These are phyloP conservation scores for Pemphigus obesinymphae DNA, from an alignment of 1,140 invertebrate species.

Conservation along the genomic window DNA sequence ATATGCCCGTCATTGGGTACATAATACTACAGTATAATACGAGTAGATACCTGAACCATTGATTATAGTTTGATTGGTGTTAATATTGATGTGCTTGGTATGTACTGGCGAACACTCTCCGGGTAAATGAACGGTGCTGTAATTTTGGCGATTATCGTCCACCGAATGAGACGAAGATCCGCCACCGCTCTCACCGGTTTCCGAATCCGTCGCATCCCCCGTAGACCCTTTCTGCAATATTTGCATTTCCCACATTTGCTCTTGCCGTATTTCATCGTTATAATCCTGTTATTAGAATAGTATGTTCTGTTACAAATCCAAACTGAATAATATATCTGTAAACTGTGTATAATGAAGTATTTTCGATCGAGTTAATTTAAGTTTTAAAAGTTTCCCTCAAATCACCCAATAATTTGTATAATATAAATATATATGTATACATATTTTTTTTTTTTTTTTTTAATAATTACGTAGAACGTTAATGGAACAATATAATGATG, in stretches of 20 bases:
- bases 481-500: neutral
- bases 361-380: neutral
- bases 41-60: conserved; percentile 37
- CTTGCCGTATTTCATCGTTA: conserved; percentile 79
- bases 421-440: neutral
- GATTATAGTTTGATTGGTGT: neutral
- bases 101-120: conserved; percentile 28
- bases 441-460: neutral
- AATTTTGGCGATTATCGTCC: conserved; percentile 16
- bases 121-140: neutral
- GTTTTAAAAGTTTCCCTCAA: neutral
- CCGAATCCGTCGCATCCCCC: conserved; percentile 49
- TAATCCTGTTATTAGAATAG: conserved; percentile 57
- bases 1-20: too few species aligned
- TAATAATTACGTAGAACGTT: neutral
- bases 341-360: neutral
- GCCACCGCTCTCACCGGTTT: conserved; percentile 51
- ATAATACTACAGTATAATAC: too few species aligned
- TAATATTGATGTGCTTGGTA: neutral
- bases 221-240: conserved; percentile 42
- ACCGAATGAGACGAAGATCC: conserved; percentile 50
- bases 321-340: neutral
- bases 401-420: neutral
- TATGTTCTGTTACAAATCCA: neutral
- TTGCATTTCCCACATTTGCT: conserved; percentile 76